Conservation (phyloP, 2,797 vertebrate genomes). For the Microctenopoma steveboyesi region DNA sequence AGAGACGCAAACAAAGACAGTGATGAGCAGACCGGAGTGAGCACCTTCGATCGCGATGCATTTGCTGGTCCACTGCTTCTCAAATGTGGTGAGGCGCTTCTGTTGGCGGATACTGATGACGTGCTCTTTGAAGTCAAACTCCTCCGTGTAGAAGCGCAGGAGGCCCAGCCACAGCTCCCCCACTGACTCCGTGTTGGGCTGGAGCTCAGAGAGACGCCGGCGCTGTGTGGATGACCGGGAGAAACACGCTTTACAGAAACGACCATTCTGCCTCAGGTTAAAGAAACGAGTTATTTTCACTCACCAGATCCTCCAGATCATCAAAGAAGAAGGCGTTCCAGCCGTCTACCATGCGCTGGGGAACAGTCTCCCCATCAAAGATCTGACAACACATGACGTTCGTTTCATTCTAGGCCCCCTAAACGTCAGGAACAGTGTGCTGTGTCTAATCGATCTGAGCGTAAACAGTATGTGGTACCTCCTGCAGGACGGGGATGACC, state of each 20-base stretch:
- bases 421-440: not conserved
- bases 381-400: constrained; percentile 80
- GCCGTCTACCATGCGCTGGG: constrained; percentile 96
- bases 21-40: not conserved
- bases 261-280: too few relatives aligned
- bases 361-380: constrained; percentile 91
- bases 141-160: constrained; percentile 96
- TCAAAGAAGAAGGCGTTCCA: constrained; percentile 99
- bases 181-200: constrained; percentile 91
- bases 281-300: constrained; percentile 22
- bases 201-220: constrained; percentile 85
- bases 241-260: not conserved
- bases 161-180: constrained; percentile 97
- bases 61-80: constrained; percentile 99
- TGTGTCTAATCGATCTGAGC: not conserved
- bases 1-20: not conserved
- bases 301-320: constrained; percentile 93
- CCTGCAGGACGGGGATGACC: constrained; percentile 96
- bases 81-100: constrained; percentile 95
- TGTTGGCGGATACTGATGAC: constrained; percentile 98
- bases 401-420: not conserved
- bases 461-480: constrained; percentile 80
- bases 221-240: constrained; percentile 71
- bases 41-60: constrained; percentile 98
- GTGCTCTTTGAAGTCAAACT: constrained; percentile 98